A percentile compares a stretch with the other conserved stretches of the same genome.
phyloP scores from a whole-genome alignment of 2,113 vertebrate genomes.

The Cyanoderma ruficeps region DNA sequence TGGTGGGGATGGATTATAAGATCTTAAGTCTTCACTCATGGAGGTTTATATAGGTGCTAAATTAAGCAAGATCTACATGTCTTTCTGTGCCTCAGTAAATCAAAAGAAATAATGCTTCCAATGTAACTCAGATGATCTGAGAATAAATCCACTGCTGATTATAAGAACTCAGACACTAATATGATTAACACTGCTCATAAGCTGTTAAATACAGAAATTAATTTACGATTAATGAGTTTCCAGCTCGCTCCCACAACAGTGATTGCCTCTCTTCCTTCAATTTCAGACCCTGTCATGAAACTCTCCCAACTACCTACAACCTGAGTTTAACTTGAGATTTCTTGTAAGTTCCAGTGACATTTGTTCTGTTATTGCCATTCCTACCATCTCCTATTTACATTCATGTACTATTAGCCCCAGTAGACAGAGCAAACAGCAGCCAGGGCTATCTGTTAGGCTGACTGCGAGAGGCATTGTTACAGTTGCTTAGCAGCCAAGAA shows the following conservation, averaged over 20 bases:
- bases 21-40: not conserved
- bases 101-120: not conserved
- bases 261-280: not conserved
- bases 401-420: not conserved
- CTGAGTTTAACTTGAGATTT: not conserved
- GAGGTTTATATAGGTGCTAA: not conserved
- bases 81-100: not conserved
- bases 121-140: not conserved
- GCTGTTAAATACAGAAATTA: slow-evolving; percentile 10
- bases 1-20: not conserved
- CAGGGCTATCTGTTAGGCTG: not conserved
- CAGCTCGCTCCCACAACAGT: not conserved
- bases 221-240: not conserved
- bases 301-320: not conserved
- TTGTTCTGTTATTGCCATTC: not conserved
- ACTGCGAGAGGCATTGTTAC: not conserved
- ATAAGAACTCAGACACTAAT: not conserved
- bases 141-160: not conserved
- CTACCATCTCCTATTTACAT: not conserved
- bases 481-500: slow-evolving; percentile 16
- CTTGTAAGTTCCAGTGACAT: not conserved
- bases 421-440: not conserved
- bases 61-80: not conserved
- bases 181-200: not conserved
- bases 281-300: not conserved